Base-by-base conservation (phyloP, 1,140 invertebrate genomes). In the Planococcus citri region DNA sequence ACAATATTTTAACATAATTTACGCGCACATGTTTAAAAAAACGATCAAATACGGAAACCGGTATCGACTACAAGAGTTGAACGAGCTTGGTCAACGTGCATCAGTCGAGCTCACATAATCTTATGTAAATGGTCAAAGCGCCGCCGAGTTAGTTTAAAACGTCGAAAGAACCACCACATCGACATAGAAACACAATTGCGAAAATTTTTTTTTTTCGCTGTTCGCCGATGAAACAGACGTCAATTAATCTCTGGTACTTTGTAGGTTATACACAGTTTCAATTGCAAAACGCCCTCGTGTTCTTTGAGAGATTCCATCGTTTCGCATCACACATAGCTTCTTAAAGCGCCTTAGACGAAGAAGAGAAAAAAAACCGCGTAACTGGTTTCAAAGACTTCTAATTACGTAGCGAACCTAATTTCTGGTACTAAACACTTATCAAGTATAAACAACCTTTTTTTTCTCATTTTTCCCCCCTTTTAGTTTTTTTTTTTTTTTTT, bases 381-480 rank as follows among this genome's bases (percentile, higher is more conserved):
- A 51, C 41, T 51, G 41, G 41, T 51, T 51, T 51, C 10, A 51
- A 51, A 51, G 41, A 51, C 41, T 51, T 51, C 41, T 51, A 51
- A 51, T 51, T 51, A 51, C 41, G 41, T 51, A 51, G 41, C 41
- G 41, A 51, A 51, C 41, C 41, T 51, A 51, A 51, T 51, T 51
- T 51, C 41, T 51, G 41, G 10, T 51, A 20, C 41, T 51, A 20
- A 51, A 51, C 41, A 51, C 41, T 51, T 51, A 51, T 51, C 41
- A 51, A 51, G 41, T 51, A 51, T 20, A 51, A 51, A 51, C 41
- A 51, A 51, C 41, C 41, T 51, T 51, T 51, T 51, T 51, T 51
- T n/a, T 51, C 17, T n/a, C 17, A 9, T 51, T 33, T 33, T 33
- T 33, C 12, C 29, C 29, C 29, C 29, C n/a, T n/a, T n/a, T n/a